Base-by-base conservation (phyloP, 2,797 vertebrate species). In the Arnoldichthys spilopterus region DNA sequence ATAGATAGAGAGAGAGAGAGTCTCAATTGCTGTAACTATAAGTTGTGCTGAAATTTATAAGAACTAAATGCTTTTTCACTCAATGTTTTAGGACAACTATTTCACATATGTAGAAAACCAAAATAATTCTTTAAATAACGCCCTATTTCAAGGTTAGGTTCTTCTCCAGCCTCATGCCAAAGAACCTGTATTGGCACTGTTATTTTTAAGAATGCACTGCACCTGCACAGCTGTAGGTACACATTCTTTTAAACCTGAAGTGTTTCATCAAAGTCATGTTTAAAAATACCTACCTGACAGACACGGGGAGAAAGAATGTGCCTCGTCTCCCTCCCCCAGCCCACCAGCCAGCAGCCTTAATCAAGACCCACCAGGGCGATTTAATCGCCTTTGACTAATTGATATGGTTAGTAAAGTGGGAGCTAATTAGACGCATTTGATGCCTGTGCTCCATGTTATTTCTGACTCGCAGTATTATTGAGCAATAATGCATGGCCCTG, bases 341-440 rank as follows among this genome's bases (percentile, higher is more conserved):
- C 40, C 53, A 43, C 16, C 37, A 47, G 1, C 22, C 45, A n/a
- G 18, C 12, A 47, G 34, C 22, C 64, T 32, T 83, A 84, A 82
- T 85, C 77, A 77, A 80, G 67, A 87, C 70, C 66, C 70, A 30
- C 79, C 26, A 73, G 37, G 71, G 72, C 76, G 67, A 62, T 75
- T 85, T 85, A 82, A 85, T 84, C 69, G 72, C 45, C 78, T 86
- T 68, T 72, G 80, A 79, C 78, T 84, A 82, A 83, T 81, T 85
- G 72, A 83, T 81, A 78, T 79, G 84, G 80, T 84, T 84, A 80
- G 85, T 85, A 86, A 88, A 84, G 83, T 73, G 63, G 82, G 58
- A 76, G 71, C 72, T 70, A 84, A 84, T 85, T 83, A 83, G 63
- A 66, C 70, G 37, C 56, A 77, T 81, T 62, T 30, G 79, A 67